phyloP scores from a whole-genome alignment of 2,113 vertebrate genomes.

The Jaculus jaculus region DNA sequence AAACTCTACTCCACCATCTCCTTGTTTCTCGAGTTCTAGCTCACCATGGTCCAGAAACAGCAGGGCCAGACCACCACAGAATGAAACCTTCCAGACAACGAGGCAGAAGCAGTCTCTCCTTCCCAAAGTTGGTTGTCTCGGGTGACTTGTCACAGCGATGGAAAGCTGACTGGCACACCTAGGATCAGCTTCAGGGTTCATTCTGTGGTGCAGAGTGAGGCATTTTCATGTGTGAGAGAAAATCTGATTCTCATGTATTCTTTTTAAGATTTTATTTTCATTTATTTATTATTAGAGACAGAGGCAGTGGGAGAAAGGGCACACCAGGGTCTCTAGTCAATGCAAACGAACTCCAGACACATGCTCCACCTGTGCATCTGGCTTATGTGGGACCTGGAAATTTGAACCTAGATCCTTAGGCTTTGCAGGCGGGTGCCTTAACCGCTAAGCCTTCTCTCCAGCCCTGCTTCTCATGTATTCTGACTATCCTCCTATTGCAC shows the following conservation, averaged over 20 bases:
- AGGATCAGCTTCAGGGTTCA: background rate
- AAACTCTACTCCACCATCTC: background rate
- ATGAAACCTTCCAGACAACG: background rate
- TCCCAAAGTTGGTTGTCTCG: background rate
- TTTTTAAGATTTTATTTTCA: too few relatives aligned
- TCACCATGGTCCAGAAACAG: background rate
- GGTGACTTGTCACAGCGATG: background rate
- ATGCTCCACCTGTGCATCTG: too few relatives aligned
- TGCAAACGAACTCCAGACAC: too few relatives aligned
- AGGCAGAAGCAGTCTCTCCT: background rate
- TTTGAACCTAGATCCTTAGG: too few relatives aligned
- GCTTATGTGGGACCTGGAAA: too few relatives aligned
- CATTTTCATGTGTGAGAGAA: background rate
- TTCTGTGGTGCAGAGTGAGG: background rate
- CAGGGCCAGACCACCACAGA: background rate
- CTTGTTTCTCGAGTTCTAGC: background rate
- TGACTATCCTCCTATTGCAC: slow-evolving; percentile 54
- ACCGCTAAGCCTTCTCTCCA: too few relatives aligned
- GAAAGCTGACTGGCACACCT: too few relatives aligned
- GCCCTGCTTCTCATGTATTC: too few relatives aligned
- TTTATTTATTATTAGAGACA: too few relatives aligned
- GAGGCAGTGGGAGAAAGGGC: too few relatives aligned
- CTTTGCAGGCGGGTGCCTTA: too few relatives aligned
- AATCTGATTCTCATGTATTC: background rate
- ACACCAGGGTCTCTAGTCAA: too few relatives aligned